phyloP scores from a whole-genome alignment of 2,888 invertebrate species.

The Drosophila fulvimacula region DNA sequence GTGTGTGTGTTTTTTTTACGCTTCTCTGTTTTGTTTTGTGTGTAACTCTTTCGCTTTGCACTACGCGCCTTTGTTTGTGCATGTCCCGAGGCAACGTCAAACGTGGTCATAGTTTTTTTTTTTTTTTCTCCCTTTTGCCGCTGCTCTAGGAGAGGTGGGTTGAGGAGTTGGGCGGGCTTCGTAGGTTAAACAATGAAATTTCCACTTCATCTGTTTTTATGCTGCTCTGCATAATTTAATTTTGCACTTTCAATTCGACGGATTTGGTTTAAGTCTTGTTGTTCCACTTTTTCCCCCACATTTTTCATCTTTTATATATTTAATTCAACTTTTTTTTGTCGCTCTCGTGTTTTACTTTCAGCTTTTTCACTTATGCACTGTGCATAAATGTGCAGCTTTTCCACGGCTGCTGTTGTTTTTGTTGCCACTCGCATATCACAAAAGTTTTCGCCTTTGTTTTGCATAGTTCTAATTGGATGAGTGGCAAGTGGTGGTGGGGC shows the following conservation, averaged over 20 bases:
- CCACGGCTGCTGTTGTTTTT: neutral
- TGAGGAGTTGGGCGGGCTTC: slow-evolving; percentile 16
- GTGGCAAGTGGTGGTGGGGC: neutral
- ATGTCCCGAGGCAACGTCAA: slow-evolving; percentile 46
- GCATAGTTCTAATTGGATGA: slow-evolving; percentile 31
- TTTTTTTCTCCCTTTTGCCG: neutral
- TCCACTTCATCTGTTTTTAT: slow-evolving; percentile 80
- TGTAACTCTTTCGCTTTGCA: slow-evolving; percentile 41
- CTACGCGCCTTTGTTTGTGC: slow-evolving; percentile 65
- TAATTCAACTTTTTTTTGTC: slow-evolving; percentile 7
- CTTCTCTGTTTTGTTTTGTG: slow-evolving; percentile 23
- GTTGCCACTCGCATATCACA: slow-evolving; percentile 15
- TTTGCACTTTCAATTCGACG: slow-evolving; percentile 70
- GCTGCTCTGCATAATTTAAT: slow-evolving; percentile 79
- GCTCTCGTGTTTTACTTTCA: slow-evolving; percentile 15
- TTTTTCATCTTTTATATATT: slow-evolving; percentile 2
- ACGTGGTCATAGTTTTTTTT: slow-evolving; percentile 25
- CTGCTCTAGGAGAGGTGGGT: neutral
- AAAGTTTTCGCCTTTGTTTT: slow-evolving; percentile 32
- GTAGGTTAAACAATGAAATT: slow-evolving; percentile 78
- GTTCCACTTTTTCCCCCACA: slow-evolving; percentile 8
- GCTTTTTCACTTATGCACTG: slow-evolving; percentile 13
- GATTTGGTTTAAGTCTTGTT: slow-evolving; percentile 47
- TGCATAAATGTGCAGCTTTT: slow-evolving; percentile 11
- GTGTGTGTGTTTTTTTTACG: slow-evolving; percentile 7